These are phyloP conservation scores for Apamea sordens DNA, from an alignment of 2,888 invertebrate species.

Conservation along the genomic window DNA sequence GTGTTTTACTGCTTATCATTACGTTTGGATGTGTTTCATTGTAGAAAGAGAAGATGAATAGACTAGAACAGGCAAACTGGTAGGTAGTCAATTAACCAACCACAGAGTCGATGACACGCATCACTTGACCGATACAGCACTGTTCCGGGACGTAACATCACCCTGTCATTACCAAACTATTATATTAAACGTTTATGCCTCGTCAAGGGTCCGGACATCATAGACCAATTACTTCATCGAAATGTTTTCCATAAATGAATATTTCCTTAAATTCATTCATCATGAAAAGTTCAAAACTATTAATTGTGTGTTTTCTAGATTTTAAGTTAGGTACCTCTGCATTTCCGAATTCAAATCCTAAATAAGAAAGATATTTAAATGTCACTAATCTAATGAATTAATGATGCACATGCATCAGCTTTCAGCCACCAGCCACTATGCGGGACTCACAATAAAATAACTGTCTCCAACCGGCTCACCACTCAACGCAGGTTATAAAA, in stretches of 20 bases:
- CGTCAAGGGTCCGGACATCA: background rate
- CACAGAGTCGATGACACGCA: background rate
- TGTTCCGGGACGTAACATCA: background rate
- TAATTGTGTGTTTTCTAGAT: no score
- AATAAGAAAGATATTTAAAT: background rate
- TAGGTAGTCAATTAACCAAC: background rate
- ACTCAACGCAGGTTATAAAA: constrained; percentile 13
- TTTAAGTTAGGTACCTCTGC: background rate
- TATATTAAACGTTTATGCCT: background rate
- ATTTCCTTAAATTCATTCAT: background rate
- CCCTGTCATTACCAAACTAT: background rate
- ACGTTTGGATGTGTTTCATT: background rate
- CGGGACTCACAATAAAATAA: constrained; percentile 7
- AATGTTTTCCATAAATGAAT: background rate
- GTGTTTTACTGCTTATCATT: constrained; percentile 24
- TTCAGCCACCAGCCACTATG: background rate
- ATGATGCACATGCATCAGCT: background rate
- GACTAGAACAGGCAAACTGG: no score
- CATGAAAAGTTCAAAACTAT: no score
- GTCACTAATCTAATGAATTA: background rate
- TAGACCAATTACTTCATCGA: background rate
- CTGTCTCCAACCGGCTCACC: background rate
- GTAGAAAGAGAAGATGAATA: background rate
- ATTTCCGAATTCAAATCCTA: background rate
- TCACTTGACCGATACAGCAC: background rate